Conservation (phyloP, 2,888 invertebrate species). For the Amphipyra tragopoginis region DNA sequence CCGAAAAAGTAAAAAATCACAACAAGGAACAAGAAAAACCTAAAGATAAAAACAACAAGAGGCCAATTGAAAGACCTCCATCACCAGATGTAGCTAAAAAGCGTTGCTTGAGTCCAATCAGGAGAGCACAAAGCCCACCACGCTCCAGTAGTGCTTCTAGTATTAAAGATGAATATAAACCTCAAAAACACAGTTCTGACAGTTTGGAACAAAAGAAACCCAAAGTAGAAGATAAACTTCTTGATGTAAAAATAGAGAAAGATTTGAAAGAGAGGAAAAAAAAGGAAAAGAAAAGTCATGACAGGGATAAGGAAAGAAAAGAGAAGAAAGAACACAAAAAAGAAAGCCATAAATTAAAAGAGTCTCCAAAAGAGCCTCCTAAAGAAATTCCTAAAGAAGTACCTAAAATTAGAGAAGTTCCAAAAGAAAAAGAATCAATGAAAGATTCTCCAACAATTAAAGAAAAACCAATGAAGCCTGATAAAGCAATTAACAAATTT, state of each 20-base stretch:
- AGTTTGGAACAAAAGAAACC: slow-evolving; percentile 76
- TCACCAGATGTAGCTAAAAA: slow-evolving; percentile 83
- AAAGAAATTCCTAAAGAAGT: slow-evolving; percentile 79
- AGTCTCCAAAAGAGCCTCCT: slow-evolving; percentile 80
- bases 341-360: slow-evolving; percentile 87
- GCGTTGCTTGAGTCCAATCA: slow-evolving; percentile 77
- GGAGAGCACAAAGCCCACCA: slow-evolving; percentile 78
- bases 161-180: slow-evolving; percentile 83
- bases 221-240: slow-evolving; percentile 86
- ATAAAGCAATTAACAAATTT: slow-evolving; percentile 84
- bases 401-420: slow-evolving; percentile 77
- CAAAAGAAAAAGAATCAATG: slow-evolving; percentile 72
- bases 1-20: slow-evolving; percentile 86
- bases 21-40: slow-evolving; percentile 90
- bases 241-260: slow-evolving; percentile 88
- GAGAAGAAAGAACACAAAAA: slow-evolving; percentile 90
- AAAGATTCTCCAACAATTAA: slow-evolving; percentile 78
- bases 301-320: slow-evolving; percentile 91
- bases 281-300: slow-evolving; percentile 91
- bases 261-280: slow-evolving; percentile 89
- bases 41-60: slow-evolving; percentile 89
- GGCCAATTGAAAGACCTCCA: slow-evolving; percentile 80
- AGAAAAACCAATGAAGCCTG: slow-evolving; percentile 80
- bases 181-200: slow-evolving; percentile 74
- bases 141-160: slow-evolving; percentile 83